Percentiles rank a stretch among this genome's conserved stretches.
Conservation (phyloP, 2,113 vertebrate species). For the Lonchura striata region DNA sequence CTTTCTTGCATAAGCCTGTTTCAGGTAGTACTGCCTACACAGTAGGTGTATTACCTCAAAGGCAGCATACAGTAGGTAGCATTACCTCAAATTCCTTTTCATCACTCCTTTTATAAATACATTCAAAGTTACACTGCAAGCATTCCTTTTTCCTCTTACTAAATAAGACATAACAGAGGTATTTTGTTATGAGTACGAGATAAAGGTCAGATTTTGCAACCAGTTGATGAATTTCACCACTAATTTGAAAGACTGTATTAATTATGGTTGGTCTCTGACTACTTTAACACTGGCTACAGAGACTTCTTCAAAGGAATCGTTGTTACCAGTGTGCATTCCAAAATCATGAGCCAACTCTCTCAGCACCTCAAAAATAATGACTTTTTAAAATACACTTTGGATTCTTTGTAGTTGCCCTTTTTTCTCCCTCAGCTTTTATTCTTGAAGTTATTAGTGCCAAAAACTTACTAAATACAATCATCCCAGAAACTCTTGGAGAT, state of each 20-base stretch:
- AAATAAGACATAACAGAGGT: background rate
- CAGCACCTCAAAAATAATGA: slow-evolving; percentile 58
- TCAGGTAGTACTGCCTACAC: background rate
- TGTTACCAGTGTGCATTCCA: slow-evolving; percentile 45
- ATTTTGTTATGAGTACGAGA: background rate
- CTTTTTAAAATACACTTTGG: slow-evolving; percentile 47
- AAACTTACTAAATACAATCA: background rate
- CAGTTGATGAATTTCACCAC: slow-evolving; percentile 18
- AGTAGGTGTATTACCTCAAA: background rate
- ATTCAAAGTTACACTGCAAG: background rate
- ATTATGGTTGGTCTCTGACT: slow-evolving; percentile 24
- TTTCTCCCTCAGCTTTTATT: background rate
- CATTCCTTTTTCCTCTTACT: background rate
- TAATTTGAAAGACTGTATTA: slow-evolving; percentile 57
- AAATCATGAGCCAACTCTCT: slow-evolving; percentile 47
- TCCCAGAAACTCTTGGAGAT: background rate
- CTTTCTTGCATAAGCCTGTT: background rate
- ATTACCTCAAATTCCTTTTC: background rate
- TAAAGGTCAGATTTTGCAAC: slow-evolving; percentile 36
- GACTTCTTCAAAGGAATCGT: slow-evolving; percentile 44
- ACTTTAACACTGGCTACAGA: slow-evolving; percentile 53
- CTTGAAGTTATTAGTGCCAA: background rate
- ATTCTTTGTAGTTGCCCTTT: slow-evolving; percentile 1
- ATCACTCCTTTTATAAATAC: background rate
- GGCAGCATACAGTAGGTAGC: rapidly evolving